Base-by-base conservation (phyloP, 2,888 invertebrate species). In the Platerodrilus igneus region DNA sequence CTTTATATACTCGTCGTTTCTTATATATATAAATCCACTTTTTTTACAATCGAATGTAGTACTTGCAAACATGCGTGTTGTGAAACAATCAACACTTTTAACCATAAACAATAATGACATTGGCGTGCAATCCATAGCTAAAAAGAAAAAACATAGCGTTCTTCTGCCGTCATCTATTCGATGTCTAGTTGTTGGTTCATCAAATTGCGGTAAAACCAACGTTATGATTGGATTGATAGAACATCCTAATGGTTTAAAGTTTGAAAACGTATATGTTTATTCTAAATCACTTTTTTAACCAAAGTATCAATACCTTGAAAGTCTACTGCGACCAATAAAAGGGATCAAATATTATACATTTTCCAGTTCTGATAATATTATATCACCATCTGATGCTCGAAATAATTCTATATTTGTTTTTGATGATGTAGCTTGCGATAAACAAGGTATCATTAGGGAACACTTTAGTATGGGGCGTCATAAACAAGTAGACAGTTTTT, bases 361-460 rank as follows among this genome's bases (percentile, higher is more conserved):
- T 38, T 14, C n/a, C 7, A 18, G 31, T n/a, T 7, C 14, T 9
- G 43, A 46, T 19, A 45, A 48, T 10, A 44, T 53, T 17, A 40
- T 53, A 4, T 21, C 45, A 14, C n/a, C 37, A 9, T 42, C 52
- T 4, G 41, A 53, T 17, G 55, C 58, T 3, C 49, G 50, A 48
- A 21, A 37, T 33, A 52, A 57, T 45, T 59, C 59, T 10, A 49
- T 64, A 6, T 51, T 65, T 35, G 60, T 65, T 32, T 64, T 64
- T 42, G 61, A 64, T 49, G 62, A 65, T 53, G 56, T 63, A 11
- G 52, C 55, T 11, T 60, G 57, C 29, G 58, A 57, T 16, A 56
- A 56, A 25, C 55, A 58, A 37, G 44, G 52, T 19, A 51, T 47
- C 19, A 53, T 63, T 8, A 42, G 52, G 42, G 42, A 44, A 5